Evolutionary conservation across 92 coral and sea anemone genomes (phyloP).

Genomic region (Parazoanthus darwini): DNA sequence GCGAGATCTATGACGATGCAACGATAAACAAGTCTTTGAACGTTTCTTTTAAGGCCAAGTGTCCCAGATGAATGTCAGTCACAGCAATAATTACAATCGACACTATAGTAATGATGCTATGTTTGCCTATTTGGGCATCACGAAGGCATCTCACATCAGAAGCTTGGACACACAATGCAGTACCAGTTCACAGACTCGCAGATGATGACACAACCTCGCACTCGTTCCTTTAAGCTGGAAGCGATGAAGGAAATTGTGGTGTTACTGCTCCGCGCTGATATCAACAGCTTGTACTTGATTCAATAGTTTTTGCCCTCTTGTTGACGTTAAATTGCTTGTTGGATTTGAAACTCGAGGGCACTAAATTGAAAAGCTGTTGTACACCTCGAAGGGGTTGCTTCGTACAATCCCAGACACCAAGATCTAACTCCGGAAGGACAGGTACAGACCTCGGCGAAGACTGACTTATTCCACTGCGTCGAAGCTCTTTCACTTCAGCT

Average conservation of each 20-base stretch:
- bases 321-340: not conserved
- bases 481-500: not conserved
- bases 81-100: not conserved
- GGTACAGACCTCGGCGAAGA: not conserved
- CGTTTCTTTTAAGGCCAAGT: too few relatives aligned
- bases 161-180: not conserved
- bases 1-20: too few relatives aligned
- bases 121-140: not conserved
- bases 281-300: not conserved
- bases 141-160: not conserved
- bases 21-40: too few relatives aligned
- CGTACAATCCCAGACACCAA: not conserved
- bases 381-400: not conserved
- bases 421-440: not conserved
- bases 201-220: too few relatives aligned
- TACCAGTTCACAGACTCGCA: not conserved
- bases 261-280: not conserved
- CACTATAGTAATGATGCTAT: not conserved
- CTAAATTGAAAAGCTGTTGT: not conserved
- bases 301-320: not conserved
- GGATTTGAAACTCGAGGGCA: not conserved
- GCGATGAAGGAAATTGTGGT: too few relatives aligned
- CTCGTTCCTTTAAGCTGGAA: too few relatives aligned
- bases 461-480: not conserved
- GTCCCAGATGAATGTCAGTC: too few relatives aligned